phyloP scores from a whole-genome alignment of 2,888 invertebrate species.

The Melieria picta region DNA sequence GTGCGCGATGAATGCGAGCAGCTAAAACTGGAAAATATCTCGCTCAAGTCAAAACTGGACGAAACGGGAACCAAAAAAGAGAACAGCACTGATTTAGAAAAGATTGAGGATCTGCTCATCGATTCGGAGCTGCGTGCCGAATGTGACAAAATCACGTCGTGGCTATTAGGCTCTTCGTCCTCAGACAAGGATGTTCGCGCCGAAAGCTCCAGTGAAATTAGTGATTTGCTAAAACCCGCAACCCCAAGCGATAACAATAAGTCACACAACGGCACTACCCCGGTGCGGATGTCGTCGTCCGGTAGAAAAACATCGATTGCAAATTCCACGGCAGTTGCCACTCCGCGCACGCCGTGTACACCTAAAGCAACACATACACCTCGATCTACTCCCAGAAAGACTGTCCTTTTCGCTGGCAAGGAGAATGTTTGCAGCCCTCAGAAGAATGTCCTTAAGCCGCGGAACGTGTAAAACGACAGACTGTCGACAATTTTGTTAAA shows the following conservation, averaged over 20 bases:
- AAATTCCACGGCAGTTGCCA: conserved; percentile 37
- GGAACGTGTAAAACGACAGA: conserved; percentile 50
- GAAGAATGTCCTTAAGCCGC: conserved; percentile 61
- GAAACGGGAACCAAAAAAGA: conserved; percentile 52
- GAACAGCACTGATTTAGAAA: conserved; percentile 59
- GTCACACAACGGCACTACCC: conserved; percentile 39
- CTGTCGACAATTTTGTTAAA: too few species aligned
- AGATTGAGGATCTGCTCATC: conserved; percentile 59
- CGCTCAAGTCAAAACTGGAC: conserved; percentile 61
- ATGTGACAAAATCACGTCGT: conserved; percentile 62
- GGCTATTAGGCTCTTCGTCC: conserved; percentile 57
- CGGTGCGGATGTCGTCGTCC: conserved; percentile 40
- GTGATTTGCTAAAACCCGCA: conserved; percentile 55
- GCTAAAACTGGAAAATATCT: conserved; percentile 63
- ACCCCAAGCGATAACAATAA: conserved; percentile 42
- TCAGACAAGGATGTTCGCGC: conserved; percentile 57
- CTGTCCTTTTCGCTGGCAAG: conserved; percentile 62
- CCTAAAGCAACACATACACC: conserved; percentile 54
- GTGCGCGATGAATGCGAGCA: conserved; percentile 64
- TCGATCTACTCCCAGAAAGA: conserved; percentile 63
- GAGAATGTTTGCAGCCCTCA: conserved; percentile 63
- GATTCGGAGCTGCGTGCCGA: conserved; percentile 61
- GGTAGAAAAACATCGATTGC: conserved; percentile 32
- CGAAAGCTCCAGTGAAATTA: conserved; percentile 55
- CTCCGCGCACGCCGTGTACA: conserved; percentile 48